A percentile compares a stretch with the other conserved stretches of the same genome.
These are phyloP conservation scores for Dorcus hopei DNA, from an alignment of 2,888 invertebrate genomes.

Conservation along the genomic window DNA sequence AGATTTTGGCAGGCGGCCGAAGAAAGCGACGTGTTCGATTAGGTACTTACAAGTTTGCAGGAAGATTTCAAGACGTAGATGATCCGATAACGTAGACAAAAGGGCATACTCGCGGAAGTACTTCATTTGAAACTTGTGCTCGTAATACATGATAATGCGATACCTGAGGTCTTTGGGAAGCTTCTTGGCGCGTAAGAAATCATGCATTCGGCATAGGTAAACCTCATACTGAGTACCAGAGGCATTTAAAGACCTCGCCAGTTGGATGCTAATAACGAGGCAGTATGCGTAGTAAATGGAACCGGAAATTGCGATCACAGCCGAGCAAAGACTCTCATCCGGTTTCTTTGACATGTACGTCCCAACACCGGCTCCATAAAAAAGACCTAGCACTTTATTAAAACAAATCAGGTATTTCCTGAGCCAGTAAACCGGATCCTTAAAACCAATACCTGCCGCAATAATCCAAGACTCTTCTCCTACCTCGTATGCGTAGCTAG, in stretches of 20 bases:
- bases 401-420: constrained; percentile 7
- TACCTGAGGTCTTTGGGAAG: constrained; percentile 13
- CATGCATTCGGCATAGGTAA: constrained; percentile 9
- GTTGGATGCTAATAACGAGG: constrained; percentile 6
- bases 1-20: constrained; percentile 10
- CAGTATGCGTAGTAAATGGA: constrained; percentile 8
- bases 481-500: constrained; percentile 3
- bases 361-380: constrained; percentile 10
- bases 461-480: constrained; percentile 9
- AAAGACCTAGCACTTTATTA: constrained; percentile 9
- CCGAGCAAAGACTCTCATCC: constrained; percentile 8
- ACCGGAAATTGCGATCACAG: constrained; percentile 12
- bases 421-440: constrained; percentile 4
- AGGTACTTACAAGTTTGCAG: constrained; percentile 18
- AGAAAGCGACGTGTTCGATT: constrained; percentile 12
- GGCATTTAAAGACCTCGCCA: constrained; percentile 7
- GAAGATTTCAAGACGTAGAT: constrained; percentile 19
- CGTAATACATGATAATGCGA: constrained; percentile 16
- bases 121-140: constrained; percentile 17
- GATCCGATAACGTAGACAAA: constrained; percentile 12
- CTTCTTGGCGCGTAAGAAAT: constrained; percentile 10
- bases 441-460: constrained; percentile 3
- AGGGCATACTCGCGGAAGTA: constrained; percentile 14
- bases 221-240: constrained; percentile 17
- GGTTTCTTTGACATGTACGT: constrained; percentile 1